Base-by-base conservation (phyloP, 2,888 invertebrate species). In the Oscheius sp. region DNA sequence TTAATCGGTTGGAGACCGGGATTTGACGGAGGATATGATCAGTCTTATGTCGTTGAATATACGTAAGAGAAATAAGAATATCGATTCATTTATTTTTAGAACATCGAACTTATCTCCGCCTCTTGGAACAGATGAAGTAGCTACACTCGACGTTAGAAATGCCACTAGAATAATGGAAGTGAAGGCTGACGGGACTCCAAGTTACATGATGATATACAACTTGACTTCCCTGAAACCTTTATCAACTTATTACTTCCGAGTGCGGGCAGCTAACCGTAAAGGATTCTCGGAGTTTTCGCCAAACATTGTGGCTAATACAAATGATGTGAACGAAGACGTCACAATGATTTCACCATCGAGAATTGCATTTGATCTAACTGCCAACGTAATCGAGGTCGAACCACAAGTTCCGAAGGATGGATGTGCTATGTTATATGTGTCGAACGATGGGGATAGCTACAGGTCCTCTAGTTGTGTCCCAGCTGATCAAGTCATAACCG, bases 21-120 rank as follows among this genome's bases (percentile, higher is more conserved):
- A 8, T 85, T 85, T 57, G 80, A 85, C 61, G 85, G 85, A 8
- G 85, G 85, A 4, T 75, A 70, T 26, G 61, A 66, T 6, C 85
- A 85, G 62, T 59, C 71, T 2, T 83, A 80, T 63, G 68, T 79
- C 26, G 24, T 83, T 12, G 81, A 82, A 47, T 74, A 68, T 41
- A 67, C 57, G 57, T 57, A 28, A 45, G 57, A 33, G 14, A n/a
- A 22, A 2, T 22, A 1, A 1, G 12, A 38, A 17, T 22, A 2
- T 5, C 28, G 14, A 38, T 26, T 22, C 32, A 38, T 49, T 5
- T n/a, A 8, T 6, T 14, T 68, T 67, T 20, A 67, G 68, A 20
- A 72, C 59, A 33, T 36, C 78, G n/a, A 73, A 78, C 45, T 69
- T 76, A 2, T 73, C 76, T 62, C 72, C 76, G n/a, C 74, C 71